phyloP scores from a whole-genome alignment of 2,888 invertebrate genomes.

The Listrodromus nycthemerus region DNA sequence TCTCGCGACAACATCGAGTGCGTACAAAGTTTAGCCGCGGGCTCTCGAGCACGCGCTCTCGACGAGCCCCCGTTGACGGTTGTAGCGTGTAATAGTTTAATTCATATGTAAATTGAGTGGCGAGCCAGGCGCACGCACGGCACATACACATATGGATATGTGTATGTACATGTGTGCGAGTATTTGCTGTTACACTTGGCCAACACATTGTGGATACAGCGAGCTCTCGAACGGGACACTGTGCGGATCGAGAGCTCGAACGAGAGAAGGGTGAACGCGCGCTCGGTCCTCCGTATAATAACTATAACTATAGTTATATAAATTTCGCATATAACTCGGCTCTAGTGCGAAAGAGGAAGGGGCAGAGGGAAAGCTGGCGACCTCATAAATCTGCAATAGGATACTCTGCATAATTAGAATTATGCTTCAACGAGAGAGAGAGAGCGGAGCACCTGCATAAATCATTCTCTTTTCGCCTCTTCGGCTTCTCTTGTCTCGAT shows the following conservation, averaged over 20 bases:
- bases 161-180: conserved; percentile 38
- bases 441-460: conserved; percentile 72
- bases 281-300: conserved; percentile 30
- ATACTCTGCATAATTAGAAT: conserved; percentile 82
- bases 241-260: conserved; percentile 46
- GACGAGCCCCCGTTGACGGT: conserved; percentile 53
- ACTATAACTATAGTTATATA: conserved; percentile 17
- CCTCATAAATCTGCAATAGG: conserved; percentile 82
- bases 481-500: conserved; percentile 65
- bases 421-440: conserved; percentile 72
- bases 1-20: conserved; percentile 21
- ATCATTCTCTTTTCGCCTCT: conserved; percentile 73
- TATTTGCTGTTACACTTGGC: conserved; percentile 40
- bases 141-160: not conserved
- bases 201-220: conserved; percentile 11
- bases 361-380: conserved; percentile 66
- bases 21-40: conserved; percentile 41
- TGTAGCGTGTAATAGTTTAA: conserved; percentile 80
- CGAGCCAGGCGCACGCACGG: conserved; percentile 69
- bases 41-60: conserved; percentile 41
- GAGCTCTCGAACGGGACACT: conserved; percentile 31
- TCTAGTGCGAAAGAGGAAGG: conserved; percentile 68
- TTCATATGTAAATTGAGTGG: conserved; percentile 82
- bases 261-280: conserved; percentile 53
- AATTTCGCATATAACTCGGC: conserved; percentile 9